These are phyloP conservation scores for Rhabdomys dilectus DNA, from an alignment of 2,113 vertebrate species.

Conservation along the genomic window DNA sequence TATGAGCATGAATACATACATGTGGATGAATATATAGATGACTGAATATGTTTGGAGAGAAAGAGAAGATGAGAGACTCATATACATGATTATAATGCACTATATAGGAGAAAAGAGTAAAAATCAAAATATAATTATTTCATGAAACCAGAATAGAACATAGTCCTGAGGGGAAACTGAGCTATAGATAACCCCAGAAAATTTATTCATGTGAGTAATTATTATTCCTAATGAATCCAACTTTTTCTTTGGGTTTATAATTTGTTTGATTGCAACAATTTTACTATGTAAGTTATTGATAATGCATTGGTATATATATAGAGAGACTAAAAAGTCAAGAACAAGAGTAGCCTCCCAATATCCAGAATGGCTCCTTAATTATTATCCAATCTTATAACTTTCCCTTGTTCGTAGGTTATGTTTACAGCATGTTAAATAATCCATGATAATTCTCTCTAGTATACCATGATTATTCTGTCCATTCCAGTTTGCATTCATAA, in stretches of 20 bases:
- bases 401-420: background rate
- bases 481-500: background rate
- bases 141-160: background rate
- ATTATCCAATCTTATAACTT: background rate
- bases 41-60: background rate
- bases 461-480: background rate
- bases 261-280: background rate
- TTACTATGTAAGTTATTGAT: background rate
- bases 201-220: background rate
- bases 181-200: background rate
- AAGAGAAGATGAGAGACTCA: background rate
- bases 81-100: background rate
- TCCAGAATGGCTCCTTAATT: fast-evolving
- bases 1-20: background rate
- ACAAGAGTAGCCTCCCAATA: fast-evolving
- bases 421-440: background rate
- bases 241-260: background rate
- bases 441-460: too few species aligned
- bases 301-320: background rate
- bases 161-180: background rate
- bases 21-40: background rate
- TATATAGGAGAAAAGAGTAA: background rate
- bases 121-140: background rate
- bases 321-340: background rate
- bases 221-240: background rate